A percentile compares a stretch with the other conserved stretches of the same genome.
phyloP scores from a whole-genome alignment of 2,797 vertebrate genomes.

The Hydrophis major region DNA sequence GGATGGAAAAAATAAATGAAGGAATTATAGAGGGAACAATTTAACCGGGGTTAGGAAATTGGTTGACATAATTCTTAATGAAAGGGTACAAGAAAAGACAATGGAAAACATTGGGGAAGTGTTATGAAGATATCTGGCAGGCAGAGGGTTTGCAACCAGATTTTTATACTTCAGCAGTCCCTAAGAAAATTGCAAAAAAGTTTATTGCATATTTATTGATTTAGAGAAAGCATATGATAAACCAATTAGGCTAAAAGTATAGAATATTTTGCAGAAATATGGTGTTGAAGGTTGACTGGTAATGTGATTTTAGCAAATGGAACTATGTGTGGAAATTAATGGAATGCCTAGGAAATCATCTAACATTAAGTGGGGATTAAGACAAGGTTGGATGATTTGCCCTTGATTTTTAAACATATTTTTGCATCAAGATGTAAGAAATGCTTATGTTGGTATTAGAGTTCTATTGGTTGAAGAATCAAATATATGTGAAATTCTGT shows the following conservation, averaged over 20 bases:
- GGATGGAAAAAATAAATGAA: background rate
- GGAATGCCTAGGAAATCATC: background rate
- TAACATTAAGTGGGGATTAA: background rate
- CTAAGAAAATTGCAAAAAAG: background rate
- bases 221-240: background rate
- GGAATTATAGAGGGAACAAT: background rate
- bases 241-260: background rate
- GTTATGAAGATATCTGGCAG: background rate
- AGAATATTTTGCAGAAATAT: background rate
- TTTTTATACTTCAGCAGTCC: background rate
- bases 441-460: background rate
- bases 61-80: background rate
- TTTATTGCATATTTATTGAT: background rate
- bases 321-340: background rate
- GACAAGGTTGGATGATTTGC: background rate
- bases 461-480: background rate
- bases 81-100: background rate
- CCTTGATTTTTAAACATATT: background rate
- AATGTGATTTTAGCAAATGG: background rate
- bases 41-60: background rate
- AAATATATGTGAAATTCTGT: background rate
- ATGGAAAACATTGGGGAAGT: background rate
- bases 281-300: background rate
- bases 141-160: background rate
- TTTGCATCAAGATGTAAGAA: background rate